Evolutionary conservation across 2,888 invertebrate genomes (phyloP), one percentile per base, ranked within the genome.

Genomic region (Tipula unca): DNA sequence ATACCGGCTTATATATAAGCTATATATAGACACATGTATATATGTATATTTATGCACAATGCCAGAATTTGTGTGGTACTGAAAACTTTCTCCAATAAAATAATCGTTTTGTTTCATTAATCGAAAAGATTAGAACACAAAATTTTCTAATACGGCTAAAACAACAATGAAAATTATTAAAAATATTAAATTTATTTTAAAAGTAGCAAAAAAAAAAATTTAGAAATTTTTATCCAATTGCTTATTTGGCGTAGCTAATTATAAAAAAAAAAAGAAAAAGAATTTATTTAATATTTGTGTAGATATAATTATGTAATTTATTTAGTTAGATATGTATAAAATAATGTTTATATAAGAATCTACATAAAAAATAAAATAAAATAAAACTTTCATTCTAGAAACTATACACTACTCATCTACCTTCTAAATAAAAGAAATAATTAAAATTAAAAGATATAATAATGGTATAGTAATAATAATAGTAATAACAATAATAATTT

Each of bases 201-300:
- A 29, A 1, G n/a, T 35, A 84, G n/a, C n/a, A n/a, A 84, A 36
- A 84, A 84, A 84, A 36, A 36, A 84, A 84, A 84, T 36, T 84
- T 84, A 84, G 84, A 84, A 84, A 84, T 84, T 36, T 39, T 84
- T 84, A 84, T 84, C 84, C 84, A 84, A 84, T 84, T 84, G 84
- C 36, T 84, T 84, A 84, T 84, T 36, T 84, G 84, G 84, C 84
- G 84, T 84, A 84, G 84, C 84, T 84, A 39, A 36, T 84, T 20
- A 84, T 84, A 39, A 20, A n/a, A 20, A 14, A 20, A 84, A 36
- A 84, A 84, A 84, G 84, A 36, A 84, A 84, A 36, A 36, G n/a
- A 83, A 83, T 32, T 82, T 83, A 32, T 29, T 83, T 84, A 84
- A 84, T 20, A 36, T 20, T 32, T n/a, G 20, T 84, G 84, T 84